Base-by-base conservation (phyloP, 2,113 vertebrate species). In the Corythornis cristatus region DNA sequence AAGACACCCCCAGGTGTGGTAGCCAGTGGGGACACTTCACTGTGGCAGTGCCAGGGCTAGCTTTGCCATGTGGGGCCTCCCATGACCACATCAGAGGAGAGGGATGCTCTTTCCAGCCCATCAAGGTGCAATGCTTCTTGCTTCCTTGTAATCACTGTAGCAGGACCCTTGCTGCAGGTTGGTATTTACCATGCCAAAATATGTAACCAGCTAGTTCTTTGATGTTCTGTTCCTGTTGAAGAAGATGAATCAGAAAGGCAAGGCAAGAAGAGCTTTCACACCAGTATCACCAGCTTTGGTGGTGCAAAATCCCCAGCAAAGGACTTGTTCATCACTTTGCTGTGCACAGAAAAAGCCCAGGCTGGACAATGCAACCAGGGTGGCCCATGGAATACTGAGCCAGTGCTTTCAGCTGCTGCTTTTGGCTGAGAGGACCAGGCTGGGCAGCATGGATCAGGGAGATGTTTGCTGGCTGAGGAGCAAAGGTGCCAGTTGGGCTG, bases 1-100 rank as follows among this genome's bases (percentile, higher is more conserved):
- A 45, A 28, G 62, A 42, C 18, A 31, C 15, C 50, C 29, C 56
- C 37, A 1, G 7, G 29, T 0, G 0, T 6, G 45, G n/a, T 2
- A 60, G 48, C 40, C 66, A 64, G 42, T 1, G 5, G 2, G 10
- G 67, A 35, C n/a, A 13, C 64, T 48, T 42, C 5, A 18, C 54
- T 5, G 2, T 21, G 64, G 22, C 14, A 8, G 25, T 66, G 60
- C 53, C 79, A 72, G 31, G 43, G 33, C 13, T 31, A 9, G 45
- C 50, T 76, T 61, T 57, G 56, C 48, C 3, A 0, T 25, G 53
- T 22, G 29, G 9, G 6, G 37, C 26, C 37, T 74, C 60, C 76
- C 1, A 1, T 11, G 25, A 28, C 57, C 26, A 7, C 0, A 0
- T 65, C 48, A 53, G 53, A 57, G 43, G 25, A 80, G 23, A 35